Percentiles rank a stretch among this genome's conserved stretches.
Evolutionary conservation across 2,113 vertebrate species (phyloP).

Genomic region (Alouatta palliata): DNA sequence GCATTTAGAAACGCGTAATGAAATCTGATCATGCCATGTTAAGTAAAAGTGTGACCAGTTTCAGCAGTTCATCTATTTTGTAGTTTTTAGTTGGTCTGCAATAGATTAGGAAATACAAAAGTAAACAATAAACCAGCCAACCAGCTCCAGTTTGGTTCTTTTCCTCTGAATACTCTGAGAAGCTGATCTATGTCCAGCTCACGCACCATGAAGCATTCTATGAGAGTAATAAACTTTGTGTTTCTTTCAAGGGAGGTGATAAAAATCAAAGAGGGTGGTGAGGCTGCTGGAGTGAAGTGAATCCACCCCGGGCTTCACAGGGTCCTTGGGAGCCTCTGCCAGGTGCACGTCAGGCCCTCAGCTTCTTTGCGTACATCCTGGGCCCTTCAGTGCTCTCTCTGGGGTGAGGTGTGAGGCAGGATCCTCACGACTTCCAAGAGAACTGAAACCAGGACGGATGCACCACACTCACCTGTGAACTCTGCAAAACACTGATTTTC

Average conservation of each 20-base stretch:
- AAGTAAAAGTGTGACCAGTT: background rate
- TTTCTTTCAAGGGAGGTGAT: background rate
- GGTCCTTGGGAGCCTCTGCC: too few relatives aligned
- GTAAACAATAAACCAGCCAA: background rate
- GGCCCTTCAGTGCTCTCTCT: too few relatives aligned
- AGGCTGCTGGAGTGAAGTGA: too few relatives aligned
- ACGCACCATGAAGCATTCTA: background rate
- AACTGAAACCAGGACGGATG: background rate
- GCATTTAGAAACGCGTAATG: background rate
- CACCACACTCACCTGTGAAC: background rate
- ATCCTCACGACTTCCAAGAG: background rate
- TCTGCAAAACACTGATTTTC: background rate
- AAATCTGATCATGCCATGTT: background rate
- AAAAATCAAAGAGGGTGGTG: background rate
- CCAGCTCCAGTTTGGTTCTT: background rate
- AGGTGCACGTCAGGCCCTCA: rapidly evolving
- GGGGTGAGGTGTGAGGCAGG: background rate
- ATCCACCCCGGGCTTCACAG: too few relatives aligned
- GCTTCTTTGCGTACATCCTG: background rate
- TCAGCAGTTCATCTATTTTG: background rate
- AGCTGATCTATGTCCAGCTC: background rate
- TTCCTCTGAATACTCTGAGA: background rate
- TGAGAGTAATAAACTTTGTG: background rate
- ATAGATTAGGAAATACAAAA: background rate
- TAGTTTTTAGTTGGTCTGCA: background rate